These are phyloP conservation scores for Catocala nupta DNA, from an alignment of 2,888 invertebrate species.

Conservation along the genomic window DNA sequence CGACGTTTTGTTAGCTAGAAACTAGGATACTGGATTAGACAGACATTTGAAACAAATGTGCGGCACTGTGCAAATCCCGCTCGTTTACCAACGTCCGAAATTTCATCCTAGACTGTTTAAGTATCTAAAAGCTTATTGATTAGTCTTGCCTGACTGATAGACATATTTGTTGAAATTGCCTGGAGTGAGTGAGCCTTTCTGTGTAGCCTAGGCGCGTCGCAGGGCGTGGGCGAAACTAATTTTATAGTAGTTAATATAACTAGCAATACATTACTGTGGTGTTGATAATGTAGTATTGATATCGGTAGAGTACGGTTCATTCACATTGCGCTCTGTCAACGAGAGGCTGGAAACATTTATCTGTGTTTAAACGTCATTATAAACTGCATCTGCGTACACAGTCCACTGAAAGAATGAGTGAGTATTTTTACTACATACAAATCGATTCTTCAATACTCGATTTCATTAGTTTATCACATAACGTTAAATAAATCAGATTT, in stretches of 20 bases:
- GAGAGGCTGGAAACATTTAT: slow-evolving; percentile 42
- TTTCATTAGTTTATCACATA: slow-evolving; percentile 38
- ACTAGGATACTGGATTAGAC: slow-evolving; percentile 8
- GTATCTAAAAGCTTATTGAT: slow-evolving; percentile 74
- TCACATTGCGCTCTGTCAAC: slow-evolving; percentile 54
- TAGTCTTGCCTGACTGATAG: slow-evolving; percentile 65
- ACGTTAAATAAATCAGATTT: slow-evolving; percentile 26
- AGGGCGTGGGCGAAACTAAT: slow-evolving; percentile 59
- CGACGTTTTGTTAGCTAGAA: background rate
- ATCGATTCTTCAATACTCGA: slow-evolving; percentile 30
- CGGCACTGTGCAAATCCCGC: slow-evolving; percentile 15
- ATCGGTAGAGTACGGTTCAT: slow-evolving; percentile 64
- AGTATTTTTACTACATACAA: slow-evolving; percentile 41
- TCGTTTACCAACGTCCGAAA: slow-evolving; percentile 50
- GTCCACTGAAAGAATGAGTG: slow-evolving; percentile 39
- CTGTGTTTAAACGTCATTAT: slow-evolving; percentile 42
- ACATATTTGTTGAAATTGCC: slow-evolving; percentile 56
- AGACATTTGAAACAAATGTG: slow-evolving; percentile 26
- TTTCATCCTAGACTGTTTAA: slow-evolving; percentile 56
- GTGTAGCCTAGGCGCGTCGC: slow-evolving; percentile 58
- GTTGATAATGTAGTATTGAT: slow-evolving; percentile 58
- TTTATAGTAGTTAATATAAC: slow-evolving; percentile 59
- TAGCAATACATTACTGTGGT: slow-evolving; percentile 54
- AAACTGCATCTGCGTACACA: slow-evolving; percentile 34
- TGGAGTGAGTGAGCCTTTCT: slow-evolving; percentile 46